These are phyloP conservation scores for Xiphias gladius DNA, from an alignment of 2,113 vertebrate genomes.

Conservation along the genomic window DNA sequence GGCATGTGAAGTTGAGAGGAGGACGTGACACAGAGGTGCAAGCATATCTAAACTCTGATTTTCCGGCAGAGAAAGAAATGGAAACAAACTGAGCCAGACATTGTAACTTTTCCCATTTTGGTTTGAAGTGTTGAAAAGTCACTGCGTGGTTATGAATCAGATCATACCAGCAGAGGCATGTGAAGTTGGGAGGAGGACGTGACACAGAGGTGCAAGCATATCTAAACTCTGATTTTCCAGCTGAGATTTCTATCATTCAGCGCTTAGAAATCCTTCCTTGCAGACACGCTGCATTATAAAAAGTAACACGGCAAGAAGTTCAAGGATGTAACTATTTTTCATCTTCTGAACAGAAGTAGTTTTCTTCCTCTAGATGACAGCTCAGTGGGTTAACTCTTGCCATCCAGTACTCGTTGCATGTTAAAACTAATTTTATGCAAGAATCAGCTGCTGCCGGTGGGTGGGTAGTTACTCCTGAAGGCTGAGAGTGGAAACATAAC, in stretches of 20 bases:
- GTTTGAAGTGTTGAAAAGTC: conserved; percentile 14
- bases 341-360: background rate
- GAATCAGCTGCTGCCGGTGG: conserved; percentile 21
- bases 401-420: background rate
- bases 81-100: background rate
- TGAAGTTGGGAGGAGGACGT: conserved; percentile 34
- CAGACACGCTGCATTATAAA: background rate
- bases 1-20: conserved; percentile 30
- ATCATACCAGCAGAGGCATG: conserved; percentile 11
- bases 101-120: conserved; percentile 11
- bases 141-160: conserved; percentile 23
- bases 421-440: conserved; percentile 33
- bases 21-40: conserved; percentile 18
- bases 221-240: conserved; percentile 49
- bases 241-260: conserved; percentile 55
- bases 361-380: background rate
- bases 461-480: conserved; percentile 21
- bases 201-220: conserved; percentile 33
- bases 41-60: conserved; percentile 57
- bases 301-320: background rate
- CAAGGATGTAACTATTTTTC: background rate
- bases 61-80: background rate
- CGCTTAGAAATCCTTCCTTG: background rate
- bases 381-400: background rate
- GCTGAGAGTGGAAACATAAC: background rate